Evolutionary conservation across 2,113 vertebrate species (phyloP), one percentile per base, ranked within the genome.

Genomic region (Beaufortia kweichowensis): DNA sequence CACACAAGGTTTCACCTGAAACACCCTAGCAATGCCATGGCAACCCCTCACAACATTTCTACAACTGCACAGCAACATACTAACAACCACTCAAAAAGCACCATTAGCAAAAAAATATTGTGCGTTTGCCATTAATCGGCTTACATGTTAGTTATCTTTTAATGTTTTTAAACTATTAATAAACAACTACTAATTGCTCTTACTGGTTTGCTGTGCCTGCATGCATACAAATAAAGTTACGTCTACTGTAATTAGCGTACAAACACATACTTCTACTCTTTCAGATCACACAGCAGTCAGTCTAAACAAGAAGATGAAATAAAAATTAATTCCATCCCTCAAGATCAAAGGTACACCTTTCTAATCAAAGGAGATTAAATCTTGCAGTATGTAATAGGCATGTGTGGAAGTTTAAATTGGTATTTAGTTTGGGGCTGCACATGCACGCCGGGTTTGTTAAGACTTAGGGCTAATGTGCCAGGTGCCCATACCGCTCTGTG

Each of bases 281-380:
- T 28, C n/a, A 61, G 70, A 73, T 73, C 56, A 61, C 39, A 61
- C 56, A 61, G 70, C 70, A 73, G 39, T 71, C 53, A 26, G 68
- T 57, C 50, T 23, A 57, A 57, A 73, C 70, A 41, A 46, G 56
- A 73, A 73, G 70, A 73, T 73, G 70, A 73, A 73, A 61, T 60
- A 1, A 29, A 73, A 61, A 46, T 46, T 1, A 9, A 73, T 73
- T 19, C 55, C 70, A 41, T 61, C 24, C 70, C 56, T 73, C 23
- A 46, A 73, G 70, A 61, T 73, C 70, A 73, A 73, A 73, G 70
- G 17, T 73, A 73, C 56, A 73, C 70, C 56, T 73, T 61, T 43
- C 39, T 46, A 73, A 73, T 73, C 70, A 73, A 73, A 73, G 24
- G 33, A 73, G 56, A 73, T 73, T 60, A 57, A 60, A 65, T 7